These are phyloP conservation scores for Linurgus olivaceus DNA, from an alignment of 2,797 vertebrate species.

Conservation along the genomic window DNA sequence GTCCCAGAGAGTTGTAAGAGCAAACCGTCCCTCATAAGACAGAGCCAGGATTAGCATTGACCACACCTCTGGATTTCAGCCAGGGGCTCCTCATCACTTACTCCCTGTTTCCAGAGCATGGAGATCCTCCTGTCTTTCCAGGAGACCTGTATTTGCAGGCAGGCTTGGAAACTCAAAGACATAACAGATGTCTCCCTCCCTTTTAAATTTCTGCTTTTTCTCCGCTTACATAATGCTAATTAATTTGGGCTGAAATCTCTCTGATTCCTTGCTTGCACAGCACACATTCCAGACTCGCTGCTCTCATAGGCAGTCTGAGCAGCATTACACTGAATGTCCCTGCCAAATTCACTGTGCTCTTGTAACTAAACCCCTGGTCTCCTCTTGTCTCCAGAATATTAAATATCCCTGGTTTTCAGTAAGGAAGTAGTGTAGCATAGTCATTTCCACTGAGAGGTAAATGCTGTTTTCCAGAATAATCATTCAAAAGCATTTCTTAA, in stretches of 20 bases:
- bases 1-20: not conserved
- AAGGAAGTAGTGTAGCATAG: not conserved
- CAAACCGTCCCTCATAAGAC: not conserved
- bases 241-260: conserved; percentile 47
- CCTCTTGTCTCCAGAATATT: not conserved
- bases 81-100: conserved; percentile 22
- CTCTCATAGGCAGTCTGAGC: conserved; percentile 42
- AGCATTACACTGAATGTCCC: not conserved
- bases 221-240: conserved; percentile 54
- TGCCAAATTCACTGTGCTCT: conserved; percentile 26
- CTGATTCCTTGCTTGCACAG: conserved; percentile 1
- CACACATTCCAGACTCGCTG: conserved; percentile 16
- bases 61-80: conserved; percentile 11
- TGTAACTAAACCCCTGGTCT: not conserved
- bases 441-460: not conserved
- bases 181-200: conserved; percentile 56
- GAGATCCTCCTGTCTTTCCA: not conserved
- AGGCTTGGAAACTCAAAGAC: not conserved
- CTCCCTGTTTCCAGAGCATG: not conserved
- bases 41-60: not conserved
- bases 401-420: not conserved
- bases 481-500: not conserved
- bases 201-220: conserved; percentile 25
- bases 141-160: conserved; percentile 26
- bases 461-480: not conserved